Evolutionary conservation across 2,113 vertebrate genomes (phyloP).

Genomic region (Anhinga rufa): DNA sequence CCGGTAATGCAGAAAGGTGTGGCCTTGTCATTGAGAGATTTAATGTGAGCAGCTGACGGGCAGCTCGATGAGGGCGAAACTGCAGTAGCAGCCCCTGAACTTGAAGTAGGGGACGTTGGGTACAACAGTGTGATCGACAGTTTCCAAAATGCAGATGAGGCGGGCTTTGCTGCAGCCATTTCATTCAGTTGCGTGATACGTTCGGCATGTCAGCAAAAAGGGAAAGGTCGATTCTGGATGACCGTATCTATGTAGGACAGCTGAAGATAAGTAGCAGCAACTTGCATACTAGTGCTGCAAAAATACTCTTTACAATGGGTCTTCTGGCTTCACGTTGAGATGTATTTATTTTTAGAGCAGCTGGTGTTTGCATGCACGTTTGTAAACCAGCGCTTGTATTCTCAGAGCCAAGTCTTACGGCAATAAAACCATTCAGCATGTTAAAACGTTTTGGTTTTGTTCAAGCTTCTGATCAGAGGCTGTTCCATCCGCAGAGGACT

Average conservation of each 20-base stretch:
- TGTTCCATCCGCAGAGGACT: neutral
- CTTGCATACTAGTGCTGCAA: rapidly evolving
- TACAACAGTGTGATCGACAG: too few relatives aligned
- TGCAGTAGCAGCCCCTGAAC: neutral
- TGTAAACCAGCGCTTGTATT: neutral
- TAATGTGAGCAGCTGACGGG: neutral
- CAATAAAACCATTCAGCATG: neutral
- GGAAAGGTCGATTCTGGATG: neutral
- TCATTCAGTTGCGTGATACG: neutral
- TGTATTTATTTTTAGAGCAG: neutral
- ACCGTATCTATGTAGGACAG: rapidly evolving
- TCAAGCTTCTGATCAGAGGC: neutral
- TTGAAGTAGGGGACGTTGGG: neutral
- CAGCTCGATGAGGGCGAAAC: neutral
- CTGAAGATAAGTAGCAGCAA: neutral
- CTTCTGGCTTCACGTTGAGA: neutral
- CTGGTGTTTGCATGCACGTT: rapidly evolving
- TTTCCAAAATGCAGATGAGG: neutral
- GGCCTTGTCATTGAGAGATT: too few relatives aligned
- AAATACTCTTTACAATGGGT: rapidly evolving
- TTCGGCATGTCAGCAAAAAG: rapidly evolving
- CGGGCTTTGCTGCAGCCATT: rapidly evolving
- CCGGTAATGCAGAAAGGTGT: rapidly evolving
- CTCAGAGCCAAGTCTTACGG: neutral
- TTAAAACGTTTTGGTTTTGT: neutral